phyloP scores from a whole-genome alignment of 2,888 invertebrate genomes.

The Cryptocephalus moraei region DNA sequence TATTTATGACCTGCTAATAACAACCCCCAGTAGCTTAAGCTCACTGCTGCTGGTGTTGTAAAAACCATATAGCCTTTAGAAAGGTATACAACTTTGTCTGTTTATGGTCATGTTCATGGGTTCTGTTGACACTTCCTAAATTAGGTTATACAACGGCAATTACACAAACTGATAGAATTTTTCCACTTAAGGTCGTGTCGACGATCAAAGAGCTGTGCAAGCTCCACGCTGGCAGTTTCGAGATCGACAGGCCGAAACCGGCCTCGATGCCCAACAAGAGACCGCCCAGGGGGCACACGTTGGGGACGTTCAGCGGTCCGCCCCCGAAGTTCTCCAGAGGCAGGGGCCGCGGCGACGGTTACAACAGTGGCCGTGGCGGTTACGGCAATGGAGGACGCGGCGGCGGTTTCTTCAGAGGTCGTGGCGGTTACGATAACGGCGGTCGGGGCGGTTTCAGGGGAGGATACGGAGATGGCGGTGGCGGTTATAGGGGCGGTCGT shows the following conservation, averaged over 20 bases:
- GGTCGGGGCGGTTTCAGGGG: slow-evolving; percentile 10
- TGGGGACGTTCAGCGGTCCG: slow-evolving; percentile 30
- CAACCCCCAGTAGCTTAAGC: no score
- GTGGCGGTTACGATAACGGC: slow-evolving; percentile 9
- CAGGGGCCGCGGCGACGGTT: slow-evolving; percentile 14
- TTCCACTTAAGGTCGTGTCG: slow-evolving; percentile 46
- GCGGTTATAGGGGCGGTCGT: slow-evolving; percentile 15
- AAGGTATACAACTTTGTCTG: no score
- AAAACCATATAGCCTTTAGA: no score
- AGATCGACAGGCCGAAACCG: slow-evolving; percentile 48
- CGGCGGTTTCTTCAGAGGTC: slow-evolving; percentile 15
- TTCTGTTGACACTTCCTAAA: neutral
- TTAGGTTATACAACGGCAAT: neutral
- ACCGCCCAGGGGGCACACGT: slow-evolving; percentile 39
- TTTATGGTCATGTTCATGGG: no score
- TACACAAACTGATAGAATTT: slow-evolving; percentile 1
- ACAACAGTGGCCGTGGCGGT: slow-evolving; percentile 4
- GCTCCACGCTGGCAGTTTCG: slow-evolving; percentile 65
- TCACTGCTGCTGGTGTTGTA: no score
- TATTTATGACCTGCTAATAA: no score
- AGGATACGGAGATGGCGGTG: slow-evolving; percentile 21
- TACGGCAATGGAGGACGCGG: slow-evolving; percentile 10
- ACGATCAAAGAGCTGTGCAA: slow-evolving; percentile 67
- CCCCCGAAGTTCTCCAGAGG: slow-evolving; percentile 37
- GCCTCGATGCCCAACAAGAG: slow-evolving; percentile 44